Conservation (phyloP, 2,797 vertebrate genomes). For the Rhynchonycteris naso region DNA sequence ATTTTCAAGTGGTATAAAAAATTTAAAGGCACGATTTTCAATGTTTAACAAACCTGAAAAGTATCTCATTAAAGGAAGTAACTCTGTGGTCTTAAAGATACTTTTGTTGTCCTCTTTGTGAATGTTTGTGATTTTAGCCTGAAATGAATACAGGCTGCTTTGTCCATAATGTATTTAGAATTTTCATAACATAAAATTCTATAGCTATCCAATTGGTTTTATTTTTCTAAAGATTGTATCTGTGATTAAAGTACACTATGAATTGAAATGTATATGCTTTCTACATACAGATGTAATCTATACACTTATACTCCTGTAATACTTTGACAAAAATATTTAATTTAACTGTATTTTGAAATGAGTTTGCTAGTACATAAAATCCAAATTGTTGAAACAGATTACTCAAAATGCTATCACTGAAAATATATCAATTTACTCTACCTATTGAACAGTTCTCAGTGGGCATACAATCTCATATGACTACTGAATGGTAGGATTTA, state of each 20-base stretch:
- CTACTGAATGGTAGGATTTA: neutral
- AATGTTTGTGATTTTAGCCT: neutral
- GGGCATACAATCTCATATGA: neutral
- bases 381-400: neutral
- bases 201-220: neutral
- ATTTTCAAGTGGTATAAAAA: slow-evolving; percentile 50
- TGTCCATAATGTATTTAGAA: neutral
- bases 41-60: slow-evolving; percentile 29
- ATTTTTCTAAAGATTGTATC: neutral
- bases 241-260: neutral
- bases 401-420: neutral
- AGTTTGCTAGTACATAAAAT: neutral
- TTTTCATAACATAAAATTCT: neutral
- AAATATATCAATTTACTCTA: neutral
- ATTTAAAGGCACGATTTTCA: slow-evolving; percentile 51
- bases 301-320: neutral
- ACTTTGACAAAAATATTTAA: slow-evolving; percentile 21
- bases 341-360: slow-evolving; percentile 44
- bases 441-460: neutral
- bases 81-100: neutral
- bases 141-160: neutral
- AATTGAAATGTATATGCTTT: slow-evolving; percentile 15
- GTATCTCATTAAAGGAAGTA: slow-evolving; percentile 23
- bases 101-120: neutral
- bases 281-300: neutral